These are phyloP conservation scores for Mohoua ochrocephala DNA, from an alignment of 2,113 vertebrate species.

Conservation along the genomic window DNA sequence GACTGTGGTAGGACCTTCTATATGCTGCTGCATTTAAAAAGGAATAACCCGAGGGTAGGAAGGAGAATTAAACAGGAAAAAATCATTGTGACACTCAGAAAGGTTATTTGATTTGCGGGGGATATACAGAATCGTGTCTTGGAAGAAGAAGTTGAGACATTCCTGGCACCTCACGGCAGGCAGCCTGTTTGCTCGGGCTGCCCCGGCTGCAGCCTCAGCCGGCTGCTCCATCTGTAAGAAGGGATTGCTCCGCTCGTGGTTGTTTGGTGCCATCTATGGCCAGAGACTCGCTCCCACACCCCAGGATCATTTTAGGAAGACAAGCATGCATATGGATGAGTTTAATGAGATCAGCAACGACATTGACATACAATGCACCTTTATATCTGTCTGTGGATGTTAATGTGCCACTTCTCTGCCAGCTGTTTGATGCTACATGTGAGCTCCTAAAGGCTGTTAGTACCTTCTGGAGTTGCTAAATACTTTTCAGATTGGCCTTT, in stretches of 20 bases:
- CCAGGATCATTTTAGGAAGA: neutral
- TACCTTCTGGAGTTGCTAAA: neutral
- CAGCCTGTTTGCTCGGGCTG: neutral
- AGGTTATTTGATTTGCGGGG: neutral
- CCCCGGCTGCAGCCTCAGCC: neutral
- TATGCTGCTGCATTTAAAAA: neutral
- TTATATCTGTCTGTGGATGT: neutral
- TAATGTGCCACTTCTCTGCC: neutral
- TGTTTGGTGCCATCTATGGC: constrained; percentile 60
- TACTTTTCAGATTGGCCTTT: neutral
- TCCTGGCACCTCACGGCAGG: neutral
- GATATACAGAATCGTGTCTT: neutral
- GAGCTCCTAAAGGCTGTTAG: neutral
- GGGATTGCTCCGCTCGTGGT: neutral
- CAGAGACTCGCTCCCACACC: neutral
- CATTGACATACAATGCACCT: accelerated
- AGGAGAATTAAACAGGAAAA: neutral
- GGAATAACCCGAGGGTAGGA: accelerated
- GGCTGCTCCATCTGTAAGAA: neutral
- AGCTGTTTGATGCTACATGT: neutral
- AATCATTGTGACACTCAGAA: neutral
- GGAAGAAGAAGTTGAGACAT: neutral
- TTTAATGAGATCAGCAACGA: neutral
- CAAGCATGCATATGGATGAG: neutral
- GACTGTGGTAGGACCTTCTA: neutral